Conservation (phyloP, 1,140 invertebrate genomes). For the Ditylenchus dipsaci region DNA sequence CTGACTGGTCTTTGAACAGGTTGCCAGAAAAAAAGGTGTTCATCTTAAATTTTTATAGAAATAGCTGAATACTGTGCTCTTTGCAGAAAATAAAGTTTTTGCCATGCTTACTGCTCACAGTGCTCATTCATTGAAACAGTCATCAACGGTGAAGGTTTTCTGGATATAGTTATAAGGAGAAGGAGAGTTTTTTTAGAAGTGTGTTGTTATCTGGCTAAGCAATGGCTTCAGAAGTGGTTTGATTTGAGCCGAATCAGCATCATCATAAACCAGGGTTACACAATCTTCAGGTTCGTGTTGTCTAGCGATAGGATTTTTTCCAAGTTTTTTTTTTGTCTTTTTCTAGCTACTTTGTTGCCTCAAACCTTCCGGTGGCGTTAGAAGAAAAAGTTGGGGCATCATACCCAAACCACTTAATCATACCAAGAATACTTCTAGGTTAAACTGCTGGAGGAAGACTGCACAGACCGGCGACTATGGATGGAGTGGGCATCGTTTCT, state of each 20-base stretch:
- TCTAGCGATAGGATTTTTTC: background rate
- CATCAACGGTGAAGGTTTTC: constrained; percentile 1
- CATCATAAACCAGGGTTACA: constrained; percentile 13
- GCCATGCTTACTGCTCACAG: background rate
- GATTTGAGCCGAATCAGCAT: constrained; percentile 16
- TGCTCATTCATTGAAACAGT: background rate
- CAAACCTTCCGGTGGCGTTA: constrained; percentile 8
- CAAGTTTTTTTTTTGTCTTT: constrained; percentile 7
- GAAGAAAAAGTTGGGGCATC: too few species aligned
- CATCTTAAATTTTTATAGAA: background rate
- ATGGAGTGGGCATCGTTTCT: constrained; percentile 15
- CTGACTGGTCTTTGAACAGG: constrained; percentile 2
- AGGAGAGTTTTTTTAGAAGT: background rate
- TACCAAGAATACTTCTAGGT: background rate
- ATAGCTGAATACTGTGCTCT: too few species aligned
- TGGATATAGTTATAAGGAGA: background rate
- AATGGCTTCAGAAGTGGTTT: constrained; percentile 19
- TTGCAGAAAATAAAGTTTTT: background rate
- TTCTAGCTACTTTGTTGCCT: constrained; percentile 20
- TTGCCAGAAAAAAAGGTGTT: background rate
- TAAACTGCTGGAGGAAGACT: constrained; percentile 15
- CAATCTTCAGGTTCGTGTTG: background rate
- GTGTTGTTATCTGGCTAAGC: constrained; percentile 2
- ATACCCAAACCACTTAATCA: too few species aligned
- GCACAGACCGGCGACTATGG: constrained; percentile 9